Percentiles rank a stretch among this genome's conserved stretches.
Evolutionary conservation across 2,888 invertebrate species (phyloP).

Genomic region (Tortrix viridana): DNA sequence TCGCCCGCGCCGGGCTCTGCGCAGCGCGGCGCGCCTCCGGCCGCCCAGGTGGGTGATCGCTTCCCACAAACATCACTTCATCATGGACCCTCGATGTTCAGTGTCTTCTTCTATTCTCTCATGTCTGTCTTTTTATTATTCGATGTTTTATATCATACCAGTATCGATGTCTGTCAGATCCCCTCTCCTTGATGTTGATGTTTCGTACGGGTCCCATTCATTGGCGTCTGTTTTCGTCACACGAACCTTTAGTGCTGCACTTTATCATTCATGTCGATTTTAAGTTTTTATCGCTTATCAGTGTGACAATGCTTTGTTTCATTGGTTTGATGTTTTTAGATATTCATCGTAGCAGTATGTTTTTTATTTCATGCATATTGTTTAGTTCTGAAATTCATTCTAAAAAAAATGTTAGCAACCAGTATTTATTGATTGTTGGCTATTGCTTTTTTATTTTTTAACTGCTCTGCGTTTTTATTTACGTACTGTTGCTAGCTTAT

Average conservation of each 20-base stretch:
- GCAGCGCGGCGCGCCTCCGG: conserved; percentile 75
- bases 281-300: conserved; percentile 31
- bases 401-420: conserved; percentile 11
- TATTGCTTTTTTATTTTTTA: conserved; percentile 58
- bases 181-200: conserved; percentile 31
- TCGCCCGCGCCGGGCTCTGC: conserved; percentile 78
- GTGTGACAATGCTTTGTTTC: conserved; percentile 29
- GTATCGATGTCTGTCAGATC: conserved; percentile 39
- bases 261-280: conserved; percentile 48
- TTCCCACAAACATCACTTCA: conserved; percentile 54
- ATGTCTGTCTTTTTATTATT: conserved; percentile 41
- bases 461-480: conserved; percentile 80
- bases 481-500: conserved; percentile 56
- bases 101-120: conserved; percentile 62
- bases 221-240: conserved; percentile 36
- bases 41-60: conserved; percentile 82
- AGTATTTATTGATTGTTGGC: conserved; percentile 28
- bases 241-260: conserved; percentile 48
- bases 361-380: conserved; percentile 38
- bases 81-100: conserved; percentile 60
- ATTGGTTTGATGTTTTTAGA: conserved; percentile 13
- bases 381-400: conserved; percentile 38
- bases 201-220: conserved; percentile 27
- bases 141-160: conserved; percentile 38
- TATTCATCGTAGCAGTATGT: conserved; percentile 38